phyloP scores from a whole-genome alignment of 2,888 invertebrate species.

The Uropetala carovei region DNA sequence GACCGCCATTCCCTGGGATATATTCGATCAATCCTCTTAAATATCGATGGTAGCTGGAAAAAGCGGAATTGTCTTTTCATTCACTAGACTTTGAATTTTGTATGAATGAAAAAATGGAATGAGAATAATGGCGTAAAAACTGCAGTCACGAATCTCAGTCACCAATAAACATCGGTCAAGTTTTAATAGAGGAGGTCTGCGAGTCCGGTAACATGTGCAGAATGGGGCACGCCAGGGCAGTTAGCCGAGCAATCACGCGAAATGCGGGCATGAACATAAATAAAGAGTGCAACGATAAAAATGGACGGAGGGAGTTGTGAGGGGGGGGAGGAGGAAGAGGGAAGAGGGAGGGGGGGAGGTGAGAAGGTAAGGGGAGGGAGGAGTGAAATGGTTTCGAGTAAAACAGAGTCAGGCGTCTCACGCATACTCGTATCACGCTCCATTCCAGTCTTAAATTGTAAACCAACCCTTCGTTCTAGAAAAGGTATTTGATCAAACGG shows the following conservation, averaged over 20 bases:
- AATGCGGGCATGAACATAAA: not conserved
- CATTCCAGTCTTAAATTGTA: no score
- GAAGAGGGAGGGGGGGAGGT: not conserved
- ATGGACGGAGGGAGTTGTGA: not conserved
- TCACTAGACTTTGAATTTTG: not conserved
- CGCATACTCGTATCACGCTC: no score
- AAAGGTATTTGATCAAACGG: no score
- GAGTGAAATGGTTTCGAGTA: no score
- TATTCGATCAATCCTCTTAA: not conserved
- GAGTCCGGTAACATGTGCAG: not conserved
- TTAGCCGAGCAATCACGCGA: constrained; percentile 19
- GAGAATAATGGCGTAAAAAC: not conserved
- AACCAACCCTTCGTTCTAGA: no score
- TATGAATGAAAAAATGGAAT: not conserved
- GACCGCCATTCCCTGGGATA: not conserved
- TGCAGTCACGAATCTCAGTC: not conserved
- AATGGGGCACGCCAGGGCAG: not conserved
- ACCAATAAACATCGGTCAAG: constrained; percentile 1
- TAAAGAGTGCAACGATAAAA: not conserved
- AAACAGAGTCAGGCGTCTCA: no score
- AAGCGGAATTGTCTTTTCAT: not conserved
- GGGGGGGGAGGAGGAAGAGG: not conserved
- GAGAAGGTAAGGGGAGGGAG: no score
- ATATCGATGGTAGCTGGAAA: not conserved
- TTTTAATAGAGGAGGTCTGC: not conserved